Evolutionary conservation across 92 coral and sea anemone genomes (phyloP).

Genomic region (Porites divaricata): DNA sequence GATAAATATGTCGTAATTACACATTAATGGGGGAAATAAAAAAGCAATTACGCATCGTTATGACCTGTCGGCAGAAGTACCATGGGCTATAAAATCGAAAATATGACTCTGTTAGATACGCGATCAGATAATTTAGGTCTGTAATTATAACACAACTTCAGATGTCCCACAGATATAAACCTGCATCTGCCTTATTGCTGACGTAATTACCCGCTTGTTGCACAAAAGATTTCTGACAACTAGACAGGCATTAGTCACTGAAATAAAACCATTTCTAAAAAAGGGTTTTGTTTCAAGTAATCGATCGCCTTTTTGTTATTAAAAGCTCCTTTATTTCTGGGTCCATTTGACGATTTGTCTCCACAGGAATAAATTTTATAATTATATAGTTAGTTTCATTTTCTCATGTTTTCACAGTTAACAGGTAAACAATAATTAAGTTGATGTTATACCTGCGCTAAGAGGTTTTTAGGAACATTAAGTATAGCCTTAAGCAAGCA

Average conservation of each 20-base stretch:
- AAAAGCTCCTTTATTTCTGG: background rate
- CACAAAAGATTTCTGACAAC: background rate
- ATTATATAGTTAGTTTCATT: background rate
- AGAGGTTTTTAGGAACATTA: conserved; percentile 14
- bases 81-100: background rate
- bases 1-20: conserved; percentile 26
- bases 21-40: conserved; percentile 3
- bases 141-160: background rate
- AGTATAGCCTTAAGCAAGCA: conserved; percentile 1
- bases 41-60: conserved; percentile 19
- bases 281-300: background rate
- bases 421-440: conserved; percentile 9
- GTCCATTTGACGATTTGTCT: background rate
- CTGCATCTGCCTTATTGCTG: background rate
- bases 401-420: conserved; percentile 17
- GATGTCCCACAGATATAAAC: background rate
- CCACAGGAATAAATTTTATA: background rate
- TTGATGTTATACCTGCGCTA: background rate
- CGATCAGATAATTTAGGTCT: conserved; percentile 13
- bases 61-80: background rate
- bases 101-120: conserved; percentile 1
- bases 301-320: background rate
- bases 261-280: background rate
- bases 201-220: background rate
- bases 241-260: background rate